phyloP scores from a whole-genome alignment of 64 coral and sea anemone species.

The Acropora yongei region DNA sequence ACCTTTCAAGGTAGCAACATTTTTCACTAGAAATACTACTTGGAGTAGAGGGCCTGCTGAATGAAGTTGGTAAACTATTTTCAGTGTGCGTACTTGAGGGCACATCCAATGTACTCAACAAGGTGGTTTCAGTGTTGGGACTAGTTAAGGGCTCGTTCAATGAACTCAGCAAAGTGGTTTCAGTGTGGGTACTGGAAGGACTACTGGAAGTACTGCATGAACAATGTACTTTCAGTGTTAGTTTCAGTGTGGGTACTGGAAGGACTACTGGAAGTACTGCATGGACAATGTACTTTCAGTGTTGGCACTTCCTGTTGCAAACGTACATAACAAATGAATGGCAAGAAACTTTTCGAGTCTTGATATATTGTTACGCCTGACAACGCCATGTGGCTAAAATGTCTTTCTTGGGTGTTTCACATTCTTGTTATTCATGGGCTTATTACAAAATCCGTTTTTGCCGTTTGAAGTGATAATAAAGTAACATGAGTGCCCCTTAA shows the following conservation, averaged over 20 bases:
- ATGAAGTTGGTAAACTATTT: neutral
- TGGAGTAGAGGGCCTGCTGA: slow-evolving; percentile 1
- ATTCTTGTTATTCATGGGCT: neutral
- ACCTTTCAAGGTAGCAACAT: slow-evolving; percentile 14
- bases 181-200: neutral
- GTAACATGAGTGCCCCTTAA: neutral
- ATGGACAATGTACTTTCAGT: neutral
- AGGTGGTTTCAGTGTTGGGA: neutral
- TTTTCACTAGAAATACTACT: neutral
- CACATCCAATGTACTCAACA: neutral
- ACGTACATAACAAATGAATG: neutral
- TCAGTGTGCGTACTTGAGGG: neutral
- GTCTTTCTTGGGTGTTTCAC: neutral
- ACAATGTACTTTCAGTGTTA: neutral
- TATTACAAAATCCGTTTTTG: neutral
- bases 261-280: neutral
- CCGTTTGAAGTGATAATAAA: neutral
- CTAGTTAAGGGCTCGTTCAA: neutral
- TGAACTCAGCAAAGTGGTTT: neutral
- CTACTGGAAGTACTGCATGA: neutral
- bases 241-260: neutral
- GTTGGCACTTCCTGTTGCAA: neutral
- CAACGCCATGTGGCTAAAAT: neutral
- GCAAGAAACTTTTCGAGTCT: neutral
- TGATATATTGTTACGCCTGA: neutral